Evolutionary conservation across 2,888 invertebrate genomes (phyloP).

Genomic region (Vandiemenella viatica): DNA sequence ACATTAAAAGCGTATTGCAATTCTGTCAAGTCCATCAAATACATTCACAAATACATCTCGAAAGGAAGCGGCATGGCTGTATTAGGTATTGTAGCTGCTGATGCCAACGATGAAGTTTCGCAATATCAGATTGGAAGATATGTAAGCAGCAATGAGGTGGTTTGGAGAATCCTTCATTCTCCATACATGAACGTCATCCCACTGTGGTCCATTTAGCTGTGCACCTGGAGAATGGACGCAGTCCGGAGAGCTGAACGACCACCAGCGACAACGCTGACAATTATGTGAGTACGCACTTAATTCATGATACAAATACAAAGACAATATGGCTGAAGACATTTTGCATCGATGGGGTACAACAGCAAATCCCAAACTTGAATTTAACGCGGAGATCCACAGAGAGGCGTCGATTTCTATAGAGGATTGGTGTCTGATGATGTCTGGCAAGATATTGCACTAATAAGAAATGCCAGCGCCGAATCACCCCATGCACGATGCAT

Average conservation of each 20-base stretch:
- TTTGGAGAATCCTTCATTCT: conserved; percentile 11
- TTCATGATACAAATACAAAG: neutral
- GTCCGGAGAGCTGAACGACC: neutral
- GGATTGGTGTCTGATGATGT: neutral
- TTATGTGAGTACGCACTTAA: neutral
- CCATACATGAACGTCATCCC: conserved; percentile 1
- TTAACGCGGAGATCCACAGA: neutral
- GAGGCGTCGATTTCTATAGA: neutral
- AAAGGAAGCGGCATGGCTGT: conserved; percentile 20
- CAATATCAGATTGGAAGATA: conserved; percentile 19
- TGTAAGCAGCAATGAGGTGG: no score
- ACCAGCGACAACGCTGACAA: neutral
- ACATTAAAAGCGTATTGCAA: conserved; percentile 17
- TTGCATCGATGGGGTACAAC: neutral
- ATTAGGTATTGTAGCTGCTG: conserved; percentile 12
- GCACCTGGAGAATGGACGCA: conserved; percentile 3
- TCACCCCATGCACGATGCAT: neutral
- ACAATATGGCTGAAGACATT: no score
- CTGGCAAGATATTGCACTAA: neutral
- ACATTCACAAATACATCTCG: conserved; percentile 20
- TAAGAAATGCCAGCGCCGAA: neutral
- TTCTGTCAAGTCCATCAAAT: no score
- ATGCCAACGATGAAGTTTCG: conserved; percentile 22
- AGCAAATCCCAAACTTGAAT: neutral
- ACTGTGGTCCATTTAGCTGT: conserved; percentile 2